A percentile compares a stretch with the other conserved stretches of the same genome.
Evolutionary conservation across 2,113 vertebrate species (phyloP).

Genomic region (Mustelus asterias): DNA sequence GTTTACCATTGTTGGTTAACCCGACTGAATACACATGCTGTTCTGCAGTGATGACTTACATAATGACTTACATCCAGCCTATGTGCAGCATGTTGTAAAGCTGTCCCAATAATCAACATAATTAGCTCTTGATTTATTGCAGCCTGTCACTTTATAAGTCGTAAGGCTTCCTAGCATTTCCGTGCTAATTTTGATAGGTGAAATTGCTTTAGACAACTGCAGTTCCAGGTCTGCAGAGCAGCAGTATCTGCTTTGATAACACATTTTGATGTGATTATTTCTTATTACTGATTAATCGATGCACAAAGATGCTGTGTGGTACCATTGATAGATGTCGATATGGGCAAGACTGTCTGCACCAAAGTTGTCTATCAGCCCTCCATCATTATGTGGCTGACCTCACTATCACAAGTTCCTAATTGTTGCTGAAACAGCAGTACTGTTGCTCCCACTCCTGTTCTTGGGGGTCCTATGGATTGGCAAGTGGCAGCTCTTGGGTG

Average conservation of each 20-base stretch:
- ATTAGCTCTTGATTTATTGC: conserved; percentile 11
- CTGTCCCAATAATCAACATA: conserved; percentile 3
- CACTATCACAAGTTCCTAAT: background rate
- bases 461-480: too few relatives aligned
- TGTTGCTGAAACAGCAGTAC: background rate
- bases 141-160: background rate
- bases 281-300: background rate
- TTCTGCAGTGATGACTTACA: background rate
- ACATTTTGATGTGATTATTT: background rate
- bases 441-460: background rate
- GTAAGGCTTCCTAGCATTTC: conserved; percentile 6
- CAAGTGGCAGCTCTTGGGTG: background rate
- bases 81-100: background rate
- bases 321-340: background rate
- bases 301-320: background rate
- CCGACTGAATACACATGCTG: background rate
- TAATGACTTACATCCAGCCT: background rate
- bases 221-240: background rate
- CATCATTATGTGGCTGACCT: background rate
- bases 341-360: background rate
- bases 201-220: background rate
- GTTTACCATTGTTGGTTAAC: background rate
- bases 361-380: background rate
- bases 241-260: background rate
- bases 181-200: conserved; percentile 12